Percentiles rank a stretch among this genome's conserved stretches.
These are phyloP conservation scores for Drosophila pachea DNA, from an alignment of 1,140 invertebrate species.

Conservation along the genomic window DNA sequence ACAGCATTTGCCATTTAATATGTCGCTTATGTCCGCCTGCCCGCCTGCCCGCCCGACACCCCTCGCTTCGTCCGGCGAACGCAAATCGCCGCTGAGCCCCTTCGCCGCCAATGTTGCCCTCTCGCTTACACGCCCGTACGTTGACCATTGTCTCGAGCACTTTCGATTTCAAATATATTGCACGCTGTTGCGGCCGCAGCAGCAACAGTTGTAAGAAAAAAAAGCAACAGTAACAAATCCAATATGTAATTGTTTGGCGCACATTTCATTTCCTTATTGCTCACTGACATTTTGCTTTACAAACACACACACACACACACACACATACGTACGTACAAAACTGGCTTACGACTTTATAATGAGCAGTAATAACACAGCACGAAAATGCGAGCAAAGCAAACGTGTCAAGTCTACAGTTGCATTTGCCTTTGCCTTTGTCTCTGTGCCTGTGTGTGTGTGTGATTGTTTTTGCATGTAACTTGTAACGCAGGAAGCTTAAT, in stretches of 20 bases:
- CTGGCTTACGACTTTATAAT: conserved; percentile 73
- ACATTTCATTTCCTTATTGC: conserved; percentile 77
- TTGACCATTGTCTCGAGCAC: conserved; percentile 47
- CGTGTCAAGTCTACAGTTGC: conserved; percentile 40
- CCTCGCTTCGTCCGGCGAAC: not conserved
- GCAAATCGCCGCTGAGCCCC: not conserved
- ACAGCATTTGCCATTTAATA: conserved; percentile 13
- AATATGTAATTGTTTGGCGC: conserved; percentile 73
- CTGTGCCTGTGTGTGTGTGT: conserved; percentile 22
- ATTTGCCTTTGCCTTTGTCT: conserved; percentile 28
- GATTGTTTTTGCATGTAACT: conserved; percentile 25
- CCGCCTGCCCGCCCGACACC: not conserved
- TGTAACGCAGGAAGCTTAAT: conserved; percentile 48
- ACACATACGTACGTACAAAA: conserved; percentile 39
- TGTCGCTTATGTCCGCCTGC: not conserved
- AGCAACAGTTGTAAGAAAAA: conserved; percentile 21
- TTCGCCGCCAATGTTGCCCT: not conserved
- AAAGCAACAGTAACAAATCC: conserved; percentile 34
- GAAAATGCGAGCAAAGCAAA: conserved; percentile 46
- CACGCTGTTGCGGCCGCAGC: conserved; percentile 18
- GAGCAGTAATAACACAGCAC: conserved; percentile 42
- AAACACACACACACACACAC: conserved; percentile 36
- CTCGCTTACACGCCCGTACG: conserved; percentile 16
- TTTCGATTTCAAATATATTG: conserved; percentile 55
- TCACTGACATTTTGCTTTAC: conserved; percentile 71